These are phyloP conservation scores for Acrobasis suavella DNA, from an alignment of 2,888 invertebrate species.

Conservation along the genomic window DNA sequence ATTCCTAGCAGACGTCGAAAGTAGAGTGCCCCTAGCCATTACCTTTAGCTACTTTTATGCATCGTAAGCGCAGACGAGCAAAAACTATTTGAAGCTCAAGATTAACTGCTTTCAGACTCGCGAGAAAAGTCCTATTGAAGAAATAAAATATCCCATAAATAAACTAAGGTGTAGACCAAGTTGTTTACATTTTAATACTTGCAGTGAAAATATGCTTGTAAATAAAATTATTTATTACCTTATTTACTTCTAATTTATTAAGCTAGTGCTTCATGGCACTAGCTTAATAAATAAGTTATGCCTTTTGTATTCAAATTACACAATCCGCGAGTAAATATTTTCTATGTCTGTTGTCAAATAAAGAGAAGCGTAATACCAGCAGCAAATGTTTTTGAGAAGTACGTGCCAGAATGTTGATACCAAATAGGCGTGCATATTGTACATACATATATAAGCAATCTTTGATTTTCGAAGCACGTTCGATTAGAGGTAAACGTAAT, in stretches of 20 bases:
- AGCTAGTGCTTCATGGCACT: no score
- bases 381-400: neutral
- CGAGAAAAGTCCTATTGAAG: no score
- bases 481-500: slow-evolving; percentile 7
- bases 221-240: no score
- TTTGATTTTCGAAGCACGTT: slow-evolving; percentile 18
- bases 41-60: slow-evolving; percentile 39
- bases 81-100: neutral
- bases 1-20: slow-evolving; percentile 53
- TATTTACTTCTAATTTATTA: no score
- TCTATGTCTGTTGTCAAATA: neutral
- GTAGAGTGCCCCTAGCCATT: slow-evolving; percentile 47
- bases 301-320: no score
- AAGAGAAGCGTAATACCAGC: neutral
- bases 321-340: neutral
- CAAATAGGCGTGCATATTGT: neutral
- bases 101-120: neutral
- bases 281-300: no score
- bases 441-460: neutral
- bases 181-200: no score
- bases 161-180: no score
- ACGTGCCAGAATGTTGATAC: slow-evolving; percentile 2
- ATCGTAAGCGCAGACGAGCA: neutral
- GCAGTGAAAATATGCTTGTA: no score
- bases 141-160: no score